phyloP scores from a whole-genome alignment of 2,888 invertebrate genomes.

The Hirtodrosophila trivittata region DNA sequence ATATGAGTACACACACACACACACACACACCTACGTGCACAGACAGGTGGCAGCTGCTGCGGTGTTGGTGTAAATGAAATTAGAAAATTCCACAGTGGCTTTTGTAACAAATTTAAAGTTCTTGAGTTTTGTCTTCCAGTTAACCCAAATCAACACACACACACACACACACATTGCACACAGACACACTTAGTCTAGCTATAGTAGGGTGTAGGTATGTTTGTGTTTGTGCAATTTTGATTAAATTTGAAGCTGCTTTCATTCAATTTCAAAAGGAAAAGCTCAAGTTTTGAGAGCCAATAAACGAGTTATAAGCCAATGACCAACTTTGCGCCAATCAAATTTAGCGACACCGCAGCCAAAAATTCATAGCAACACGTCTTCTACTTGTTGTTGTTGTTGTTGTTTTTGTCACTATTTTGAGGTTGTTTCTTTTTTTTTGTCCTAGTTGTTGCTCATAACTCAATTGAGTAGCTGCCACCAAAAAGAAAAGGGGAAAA shows the following conservation, averaged over 20 bases:
- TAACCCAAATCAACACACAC: slow-evolving; percentile 12
- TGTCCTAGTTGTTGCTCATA: slow-evolving; percentile 7
- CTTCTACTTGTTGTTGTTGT: slow-evolving; percentile 1
- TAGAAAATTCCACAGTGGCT: slow-evolving; percentile 29
- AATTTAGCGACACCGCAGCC: slow-evolving; percentile 14
- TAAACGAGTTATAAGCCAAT: slow-evolving; percentile 47
- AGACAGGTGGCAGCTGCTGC: slow-evolving; percentile 15
- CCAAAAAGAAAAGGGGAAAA: slow-evolving; percentile 11
- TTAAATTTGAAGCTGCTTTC: slow-evolving; percentile 33
- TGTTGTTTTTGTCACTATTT: slow-evolving; percentile 3
- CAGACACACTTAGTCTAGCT: background rate
- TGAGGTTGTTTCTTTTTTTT: background rate
- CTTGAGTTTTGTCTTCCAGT: slow-evolving; percentile 7
- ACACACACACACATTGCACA: background rate
- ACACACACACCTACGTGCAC: slow-evolving; percentile 4
- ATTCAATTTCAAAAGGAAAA: slow-evolving; percentile 37
- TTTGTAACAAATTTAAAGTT: slow-evolving; percentile 37
- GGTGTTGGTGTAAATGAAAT: slow-evolving; percentile 39
- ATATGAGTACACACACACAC: background rate
- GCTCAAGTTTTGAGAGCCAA: slow-evolving; percentile 38
- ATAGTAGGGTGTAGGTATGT: background rate
- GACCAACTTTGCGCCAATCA: slow-evolving; percentile 32
- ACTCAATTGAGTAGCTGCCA: slow-evolving; percentile 21
- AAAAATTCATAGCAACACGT: slow-evolving; percentile 7
- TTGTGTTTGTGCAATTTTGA: slow-evolving; percentile 23